These are phyloP conservation scores for Cetonia aurata DNA, from an alignment of 2,888 invertebrate species.

Conservation along the genomic window DNA sequence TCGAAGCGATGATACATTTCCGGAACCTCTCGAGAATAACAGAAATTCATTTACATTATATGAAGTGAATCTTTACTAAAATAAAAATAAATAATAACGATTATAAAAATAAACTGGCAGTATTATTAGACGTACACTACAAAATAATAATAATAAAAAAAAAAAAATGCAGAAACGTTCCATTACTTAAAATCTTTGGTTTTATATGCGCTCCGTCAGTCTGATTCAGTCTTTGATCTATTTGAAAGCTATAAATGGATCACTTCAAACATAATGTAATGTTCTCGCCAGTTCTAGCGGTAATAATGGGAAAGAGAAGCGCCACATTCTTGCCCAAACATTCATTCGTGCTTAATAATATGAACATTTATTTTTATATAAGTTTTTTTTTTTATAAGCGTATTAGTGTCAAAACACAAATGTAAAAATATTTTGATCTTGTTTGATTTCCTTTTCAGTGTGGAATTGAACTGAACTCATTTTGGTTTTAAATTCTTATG, in stretches of 20 bases:
- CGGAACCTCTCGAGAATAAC: too few relatives aligned
- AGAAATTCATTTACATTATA: too few relatives aligned
- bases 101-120: too few relatives aligned
- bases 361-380: neutral
- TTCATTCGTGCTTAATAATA: constrained; percentile 20
- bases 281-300: neutral
- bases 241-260: neutral
- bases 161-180: too few relatives aligned
- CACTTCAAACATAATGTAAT: constrained; percentile 5
- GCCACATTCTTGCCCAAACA: constrained; percentile 20
- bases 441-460: neutral
- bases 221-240: constrained; percentile 21
- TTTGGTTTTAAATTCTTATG: neutral
- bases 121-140: too few relatives aligned
- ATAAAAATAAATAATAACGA: too few relatives aligned
- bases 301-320: neutral
- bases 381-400: constrained; percentile 14
- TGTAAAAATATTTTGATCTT: constrained; percentile 20
- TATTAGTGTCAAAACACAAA: constrained; percentile 21
- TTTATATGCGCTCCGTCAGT: neutral
- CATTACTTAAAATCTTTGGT: too few relatives aligned
- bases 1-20: too few relatives aligned
- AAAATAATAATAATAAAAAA: too few relatives aligned
- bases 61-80: too few relatives aligned
- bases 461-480: constrained; percentile 12